Conservation (phyloP, 2,113 vertebrate species). For the Speoplatyrhinus poulsoni region DNA sequence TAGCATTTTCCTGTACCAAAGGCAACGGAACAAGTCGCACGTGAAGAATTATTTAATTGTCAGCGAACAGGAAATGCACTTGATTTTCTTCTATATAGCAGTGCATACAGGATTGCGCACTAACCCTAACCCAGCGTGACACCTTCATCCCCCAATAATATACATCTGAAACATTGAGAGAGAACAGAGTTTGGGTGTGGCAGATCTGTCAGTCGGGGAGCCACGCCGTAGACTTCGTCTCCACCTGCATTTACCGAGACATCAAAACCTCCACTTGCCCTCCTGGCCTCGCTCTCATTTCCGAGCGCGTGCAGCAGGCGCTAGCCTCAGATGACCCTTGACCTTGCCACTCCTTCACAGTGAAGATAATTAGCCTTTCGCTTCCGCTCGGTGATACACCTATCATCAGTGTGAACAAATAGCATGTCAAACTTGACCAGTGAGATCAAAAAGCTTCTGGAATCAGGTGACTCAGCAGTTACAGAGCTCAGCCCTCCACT, state of each 20-base stretch:
- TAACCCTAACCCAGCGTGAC: neutral
- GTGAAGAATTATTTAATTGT: no score
- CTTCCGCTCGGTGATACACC: neutral
- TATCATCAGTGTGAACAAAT: conserved; percentile 4
- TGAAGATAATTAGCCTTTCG: neutral
- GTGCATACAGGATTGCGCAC: no score
- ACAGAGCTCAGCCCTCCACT: no score
- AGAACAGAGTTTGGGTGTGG: conserved; percentile 8
- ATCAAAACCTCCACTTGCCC: conserved; percentile 10
- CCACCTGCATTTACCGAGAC: neutral
- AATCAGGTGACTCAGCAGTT: neutral
- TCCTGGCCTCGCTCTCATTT: neutral
- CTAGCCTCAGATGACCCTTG: neutral
- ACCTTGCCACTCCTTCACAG: neutral
- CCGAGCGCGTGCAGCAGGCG: neutral
- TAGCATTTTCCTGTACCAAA: no score
- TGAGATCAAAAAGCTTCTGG: neutral
- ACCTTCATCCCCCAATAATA: conserved; percentile 5
- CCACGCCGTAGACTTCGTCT: neutral
- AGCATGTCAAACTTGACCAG: neutral
- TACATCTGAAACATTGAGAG: conserved; percentile 4
- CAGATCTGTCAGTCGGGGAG: conserved; percentile 10
- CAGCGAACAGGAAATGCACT: no score
- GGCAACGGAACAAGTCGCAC: no score
- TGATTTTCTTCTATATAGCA: no score